Percentiles rank a stretch among this genome's conserved stretches.
Conservation (phyloP, 2,113 vertebrate species). For the Dendrocopos noguchii region DNA sequence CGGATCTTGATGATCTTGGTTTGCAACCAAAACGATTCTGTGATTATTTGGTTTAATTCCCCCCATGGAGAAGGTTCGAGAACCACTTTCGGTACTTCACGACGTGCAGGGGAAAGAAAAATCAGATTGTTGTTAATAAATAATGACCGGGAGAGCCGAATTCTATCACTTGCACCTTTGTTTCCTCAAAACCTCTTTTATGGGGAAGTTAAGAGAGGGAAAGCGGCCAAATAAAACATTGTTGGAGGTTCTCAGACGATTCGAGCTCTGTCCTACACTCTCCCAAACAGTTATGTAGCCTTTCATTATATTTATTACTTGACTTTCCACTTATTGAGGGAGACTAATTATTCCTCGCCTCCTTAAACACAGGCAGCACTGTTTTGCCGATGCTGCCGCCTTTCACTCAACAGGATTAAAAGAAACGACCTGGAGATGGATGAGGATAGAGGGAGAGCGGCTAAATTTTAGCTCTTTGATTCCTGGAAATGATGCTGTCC, state of each 20-base stretch:
- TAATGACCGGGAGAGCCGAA: accelerated
- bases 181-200: not conserved
- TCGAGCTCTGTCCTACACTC: not conserved
- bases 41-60: not conserved
- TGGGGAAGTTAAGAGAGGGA: not conserved
- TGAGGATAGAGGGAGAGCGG: accelerated
- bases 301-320: not conserved
- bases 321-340: not conserved
- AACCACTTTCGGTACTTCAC: not conserved
- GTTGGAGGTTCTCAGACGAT: not conserved
- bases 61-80: not conserved
- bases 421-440: not conserved
- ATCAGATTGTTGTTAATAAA: not conserved
- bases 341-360: not conserved
- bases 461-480: not conserved
- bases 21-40: too few species aligned
- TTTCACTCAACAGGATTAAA: not conserved
- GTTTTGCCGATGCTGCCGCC: not conserved
- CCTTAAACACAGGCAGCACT: not conserved
- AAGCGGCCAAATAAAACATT: not conserved
- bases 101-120: not conserved
- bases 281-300: not conserved
- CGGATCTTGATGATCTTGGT: too few species aligned
- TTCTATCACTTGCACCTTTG: not conserved
- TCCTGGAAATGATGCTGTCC: not conserved